Evolutionary conservation across 2,888 invertebrate genomes (phyloP).

Genomic region (Hanleya hanleyi): DNA sequence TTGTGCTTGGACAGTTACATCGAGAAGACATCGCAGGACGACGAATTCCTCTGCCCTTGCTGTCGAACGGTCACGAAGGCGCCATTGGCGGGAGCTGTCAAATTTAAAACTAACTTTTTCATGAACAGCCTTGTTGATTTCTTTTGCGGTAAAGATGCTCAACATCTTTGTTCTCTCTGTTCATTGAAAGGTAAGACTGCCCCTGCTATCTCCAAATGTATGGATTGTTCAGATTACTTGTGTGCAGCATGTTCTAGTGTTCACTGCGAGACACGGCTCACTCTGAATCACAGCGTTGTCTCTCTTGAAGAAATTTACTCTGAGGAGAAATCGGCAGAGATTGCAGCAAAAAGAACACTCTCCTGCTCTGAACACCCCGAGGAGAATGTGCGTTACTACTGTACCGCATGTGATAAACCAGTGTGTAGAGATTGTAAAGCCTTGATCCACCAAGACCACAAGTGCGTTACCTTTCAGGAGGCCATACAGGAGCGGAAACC

Average conservation of each 20-base stretch:
- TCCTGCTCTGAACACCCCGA: neutral
- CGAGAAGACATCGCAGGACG: neutral
- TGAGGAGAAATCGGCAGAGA: neutral
- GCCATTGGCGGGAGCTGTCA: neutral
- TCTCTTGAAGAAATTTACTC: neutral
- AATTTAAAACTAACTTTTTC: neutral
- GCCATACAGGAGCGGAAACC: neutral
- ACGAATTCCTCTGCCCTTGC: neutral
- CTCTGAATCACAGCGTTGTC: neutral
- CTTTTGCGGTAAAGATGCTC: neutral
- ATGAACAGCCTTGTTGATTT: neutral
- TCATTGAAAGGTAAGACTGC: neutral
- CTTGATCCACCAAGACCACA: neutral
- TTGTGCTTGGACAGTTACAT: neutral
- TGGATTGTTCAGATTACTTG: neutral
- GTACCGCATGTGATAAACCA: neutral
- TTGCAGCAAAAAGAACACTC: neutral
- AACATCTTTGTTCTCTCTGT: neutral
- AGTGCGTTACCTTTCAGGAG: neutral
- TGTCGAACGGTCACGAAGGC: neutral
- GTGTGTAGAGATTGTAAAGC: slow-evolving; percentile 2
- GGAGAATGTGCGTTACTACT: neutral
- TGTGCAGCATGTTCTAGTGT: neutral
- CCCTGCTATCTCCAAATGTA: neutral
- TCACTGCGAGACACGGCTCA: neutral